A percentile compares a stretch with the other conserved stretches of the same genome.
Conservation (phyloP, 1,140 invertebrate genomes). For the Cardiocondyla obscurior region DNA sequence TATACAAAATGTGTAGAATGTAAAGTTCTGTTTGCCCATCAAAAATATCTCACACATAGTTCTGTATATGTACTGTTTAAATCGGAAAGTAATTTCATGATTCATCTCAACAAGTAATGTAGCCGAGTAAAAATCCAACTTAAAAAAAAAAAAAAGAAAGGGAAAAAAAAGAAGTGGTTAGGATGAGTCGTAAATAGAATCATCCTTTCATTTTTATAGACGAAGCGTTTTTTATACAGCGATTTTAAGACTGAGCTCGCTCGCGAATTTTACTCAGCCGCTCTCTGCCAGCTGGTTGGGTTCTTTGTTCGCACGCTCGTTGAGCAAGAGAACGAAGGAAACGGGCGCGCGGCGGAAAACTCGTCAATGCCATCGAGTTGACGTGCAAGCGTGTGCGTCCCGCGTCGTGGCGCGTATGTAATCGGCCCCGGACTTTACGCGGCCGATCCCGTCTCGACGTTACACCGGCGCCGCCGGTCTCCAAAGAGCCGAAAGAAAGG, state of each 20-base stretch:
- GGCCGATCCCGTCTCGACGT: slow-evolving; percentile 30
- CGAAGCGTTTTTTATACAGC: no score
- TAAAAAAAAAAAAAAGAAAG: no score
- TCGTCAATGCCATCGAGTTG: slow-evolving; percentile 61
- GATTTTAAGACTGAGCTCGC: no score
- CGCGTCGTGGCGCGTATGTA: slow-evolving; percentile 20
- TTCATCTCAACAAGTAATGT: no score
- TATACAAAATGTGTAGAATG: neutral
- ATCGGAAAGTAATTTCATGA: no score
- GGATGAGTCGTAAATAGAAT: no score
- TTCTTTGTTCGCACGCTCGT: slow-evolving; percentile 19
- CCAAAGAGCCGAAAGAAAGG: slow-evolving; percentile 78
- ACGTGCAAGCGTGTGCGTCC: neutral
- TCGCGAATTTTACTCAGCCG: neutral
- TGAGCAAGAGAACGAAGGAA: neutral
- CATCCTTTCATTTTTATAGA: no score
- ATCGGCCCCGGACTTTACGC: slow-evolving; percentile 61
- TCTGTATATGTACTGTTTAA: no score
- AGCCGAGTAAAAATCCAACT: no score
- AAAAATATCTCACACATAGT: no score
- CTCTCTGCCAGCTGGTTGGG: slow-evolving; percentile 24
- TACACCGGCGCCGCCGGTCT: slow-evolving; percentile 57
- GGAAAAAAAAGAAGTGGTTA: no score
- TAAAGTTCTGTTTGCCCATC: neutral
- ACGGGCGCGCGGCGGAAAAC: neutral